Base-by-base conservation (phyloP, 2,888 invertebrate species). In the Caenorhabditis afra region DNA sequence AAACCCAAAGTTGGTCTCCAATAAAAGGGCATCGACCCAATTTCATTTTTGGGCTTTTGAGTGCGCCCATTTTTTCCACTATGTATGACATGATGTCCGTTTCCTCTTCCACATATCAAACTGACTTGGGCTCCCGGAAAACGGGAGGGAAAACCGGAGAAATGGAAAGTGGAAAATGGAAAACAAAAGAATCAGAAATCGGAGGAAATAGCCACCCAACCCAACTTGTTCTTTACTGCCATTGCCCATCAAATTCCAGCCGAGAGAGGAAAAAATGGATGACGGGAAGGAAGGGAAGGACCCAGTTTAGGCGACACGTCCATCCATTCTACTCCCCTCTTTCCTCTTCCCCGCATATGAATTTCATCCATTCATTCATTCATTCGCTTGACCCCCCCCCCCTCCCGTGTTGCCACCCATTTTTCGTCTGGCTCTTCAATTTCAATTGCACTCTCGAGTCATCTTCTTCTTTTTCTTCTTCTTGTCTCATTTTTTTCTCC, bases 101-200 rank as follows among this genome's bases (percentile, higher is more conserved):
- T 39, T 45, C 23, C 58, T 18, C 49, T 58, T 59, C 44, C 52
- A 45, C 68, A 68, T 68, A 58, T 67, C 67, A 67, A 67, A 67
- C 57, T 66, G 39, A 58, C 57, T 45, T 59, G 59, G 59, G 59
- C 52, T 59, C 68, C 52, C 59, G 59, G 68, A 59, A 68, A 68
- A 35, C 16, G 18, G 5, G 29, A 29, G 29, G 29, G 29, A 41
- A 41, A 39, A n/a, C 47, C 49, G 47, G 50, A 12, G 59, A 53
- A 23, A 23, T 22, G 22, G 52, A 18, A 16, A 14, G 35, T 11
- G 14, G 11, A n/a, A 23, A 41, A 39, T 11, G 29, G 52, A 52
- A 50, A 61, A 50, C 58, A 50, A 61, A 68, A 68, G 50, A 59
- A 41, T 59, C 12, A 29, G 29, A 29, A 29, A 29, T 29, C 29